Base-by-base conservation (phyloP, 1,140 invertebrate genomes). In the Oncopeltus fasciatus region DNA sequence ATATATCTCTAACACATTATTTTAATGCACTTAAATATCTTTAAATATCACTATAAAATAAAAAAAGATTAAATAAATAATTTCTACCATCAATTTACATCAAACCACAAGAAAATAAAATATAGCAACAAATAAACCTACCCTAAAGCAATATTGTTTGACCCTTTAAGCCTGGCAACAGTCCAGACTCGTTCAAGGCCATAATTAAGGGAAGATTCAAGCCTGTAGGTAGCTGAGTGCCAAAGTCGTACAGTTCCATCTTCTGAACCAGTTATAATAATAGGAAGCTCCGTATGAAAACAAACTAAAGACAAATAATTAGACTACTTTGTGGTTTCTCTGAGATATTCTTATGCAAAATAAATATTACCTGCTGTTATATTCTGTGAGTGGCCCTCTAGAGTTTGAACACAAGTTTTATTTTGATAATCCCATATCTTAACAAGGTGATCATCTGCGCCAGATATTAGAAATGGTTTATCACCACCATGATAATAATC, bases 341-440 rank as follows among this genome's bases (percentile, higher is more conserved):
- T 38, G 14, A 38, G 31, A 38, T 8, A 38, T 8, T 38, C 5
- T 38, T 38, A 14, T 38, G 31, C 31, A 38, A 5, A n/a, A 38
- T 38, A 38, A 14, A 65, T 28, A 38, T 38, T 38, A 74, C 73
- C 72, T 60, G 83, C 80, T 0, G 93, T 90, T 57, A 99, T 92
- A 73, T 99, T 99, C 69, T 98, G 91, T 0, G 90, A 87, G 76
- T 99, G 97, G 9, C 88, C 95, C 74, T 98, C 95, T 21, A 99
- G 75, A 0, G 95, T 99, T 72, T 99, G 60, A 0, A 99, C 96
- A 75, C 96, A 99, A 0, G 94, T 98, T 76, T 99, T 99, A 74
- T 98, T 99, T 73, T 98, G 90, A 74, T 99, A 99, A 73, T 99
- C 97, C 97, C 97, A 99, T 66, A 99, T 98, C 77, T 98, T 99